phyloP scores from a whole-genome alignment of 1,140 invertebrate genomes.

The Dendrolimus kikuchii region DNA sequence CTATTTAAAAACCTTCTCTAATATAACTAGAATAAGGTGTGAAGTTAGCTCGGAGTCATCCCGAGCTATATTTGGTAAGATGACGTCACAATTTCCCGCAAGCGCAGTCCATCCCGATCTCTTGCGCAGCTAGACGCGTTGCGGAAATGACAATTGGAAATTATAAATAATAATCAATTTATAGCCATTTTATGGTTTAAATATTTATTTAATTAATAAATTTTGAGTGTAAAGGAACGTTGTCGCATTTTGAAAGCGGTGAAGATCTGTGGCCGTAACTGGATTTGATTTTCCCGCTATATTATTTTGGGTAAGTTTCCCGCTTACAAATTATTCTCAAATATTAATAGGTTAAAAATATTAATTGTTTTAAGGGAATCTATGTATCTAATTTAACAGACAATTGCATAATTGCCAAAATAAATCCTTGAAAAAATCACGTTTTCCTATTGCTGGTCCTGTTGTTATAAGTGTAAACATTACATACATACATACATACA shows the following conservation, averaged over 20 bases:
- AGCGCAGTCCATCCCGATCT: slow-evolving; percentile 46
- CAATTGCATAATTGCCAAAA: too few relatives aligned
- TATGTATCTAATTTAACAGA: too few relatives aligned
- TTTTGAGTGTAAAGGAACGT: slow-evolving; percentile 16
- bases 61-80: slow-evolving; percentile 48
- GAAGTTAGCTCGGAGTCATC: slow-evolving; percentile 26
- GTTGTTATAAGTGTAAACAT: too few relatives aligned
- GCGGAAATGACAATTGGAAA: slow-evolving; percentile 22
- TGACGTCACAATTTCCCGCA: slow-evolving; percentile 44
- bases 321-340: too few relatives aligned
- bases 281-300: not conserved
- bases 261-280: slow-evolving; percentile 7
- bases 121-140: slow-evolving; percentile 36
- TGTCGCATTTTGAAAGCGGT: slow-evolving; percentile 1
- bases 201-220: slow-evolving; percentile 5
- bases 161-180: slow-evolving; percentile 16
- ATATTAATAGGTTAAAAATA: too few relatives aligned
- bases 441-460: too few relatives aligned
- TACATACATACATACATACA: too few relatives aligned
- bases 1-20: slow-evolving; percentile 23
- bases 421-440: too few relatives aligned
- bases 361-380: too few relatives aligned
- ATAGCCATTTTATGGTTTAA: slow-evolving; percentile 21
- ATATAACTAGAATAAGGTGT: slow-evolving; percentile 4
- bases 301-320: too few relatives aligned